phyloP scores from a whole-genome alignment of 2,113 vertebrate species.

The Vanacampus margaritifer region DNA sequence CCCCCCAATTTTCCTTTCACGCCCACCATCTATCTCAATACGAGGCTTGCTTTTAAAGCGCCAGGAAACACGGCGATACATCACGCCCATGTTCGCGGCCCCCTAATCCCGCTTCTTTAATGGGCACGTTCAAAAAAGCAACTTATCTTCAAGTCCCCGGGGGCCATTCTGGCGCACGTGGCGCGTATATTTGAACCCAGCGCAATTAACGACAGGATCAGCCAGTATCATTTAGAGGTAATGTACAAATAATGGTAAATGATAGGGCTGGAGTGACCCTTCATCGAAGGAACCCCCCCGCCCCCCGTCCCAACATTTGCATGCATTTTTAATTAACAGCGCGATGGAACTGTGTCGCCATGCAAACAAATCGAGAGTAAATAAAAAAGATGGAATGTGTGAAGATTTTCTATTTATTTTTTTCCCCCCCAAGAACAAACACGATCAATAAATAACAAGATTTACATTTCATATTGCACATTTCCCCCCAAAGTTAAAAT shows the following conservation, averaged over 20 bases:
- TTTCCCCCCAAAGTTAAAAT: constrained; percentile 89
- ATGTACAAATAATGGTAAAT: constrained; percentile 99
- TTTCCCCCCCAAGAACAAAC: constrained; percentile 99
- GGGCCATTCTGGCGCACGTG: constrained; percentile 84
- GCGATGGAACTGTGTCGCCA: constrained; percentile 78
- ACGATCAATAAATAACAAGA: constrained; percentile 99
- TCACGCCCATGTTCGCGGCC: constrained; percentile 91
- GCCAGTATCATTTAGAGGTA: constrained; percentile 99
- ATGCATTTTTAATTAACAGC: constrained; percentile 87
- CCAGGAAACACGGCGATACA: constrained; percentile 94
- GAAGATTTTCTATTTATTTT: constrained; percentile 86
- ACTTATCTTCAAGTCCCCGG: constrained; percentile 82
- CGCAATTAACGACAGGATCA: constrained; percentile 99
- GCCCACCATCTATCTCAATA: constrained; percentile 95
- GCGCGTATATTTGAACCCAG: constrained; percentile 85
- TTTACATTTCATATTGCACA: constrained; percentile 99
- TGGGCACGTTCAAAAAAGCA: constrained; percentile 85
- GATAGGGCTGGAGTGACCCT: constrained; percentile 96
- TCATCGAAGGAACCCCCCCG: constrained; percentile 91
- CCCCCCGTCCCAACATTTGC: constrained; percentile 88
- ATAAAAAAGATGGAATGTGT: constrained; percentile 23
- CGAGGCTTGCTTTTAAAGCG: constrained; percentile 91
- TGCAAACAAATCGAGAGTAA: constrained; percentile 27
- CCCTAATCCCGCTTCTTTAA: constrained; percentile 99
- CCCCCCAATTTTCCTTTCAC: constrained; percentile 87